Conservation (phyloP, 2,797 vertebrate genomes). For the Loris lydekkerianus region DNA sequence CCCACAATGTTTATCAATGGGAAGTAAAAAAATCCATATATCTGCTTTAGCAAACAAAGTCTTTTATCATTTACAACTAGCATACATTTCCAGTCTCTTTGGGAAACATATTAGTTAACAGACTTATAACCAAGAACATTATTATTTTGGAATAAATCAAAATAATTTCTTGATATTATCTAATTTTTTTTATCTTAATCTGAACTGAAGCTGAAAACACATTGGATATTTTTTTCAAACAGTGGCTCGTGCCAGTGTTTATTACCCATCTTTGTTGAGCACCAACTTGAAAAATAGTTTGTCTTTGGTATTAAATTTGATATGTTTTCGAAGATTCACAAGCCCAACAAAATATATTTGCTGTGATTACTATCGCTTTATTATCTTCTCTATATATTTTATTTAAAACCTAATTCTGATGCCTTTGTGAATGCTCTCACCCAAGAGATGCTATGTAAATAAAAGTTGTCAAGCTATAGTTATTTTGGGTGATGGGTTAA, state of each 20-base stretch:
- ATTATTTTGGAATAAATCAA: slow-evolving; percentile 10
- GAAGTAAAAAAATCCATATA: neutral
- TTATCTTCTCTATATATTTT: neutral
- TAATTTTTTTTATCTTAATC: neutral
- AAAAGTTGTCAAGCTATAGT: slow-evolving; percentile 33
- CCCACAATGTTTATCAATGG: neutral
- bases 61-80: neutral
- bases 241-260: neutral
- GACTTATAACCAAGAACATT: neutral
- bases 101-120: neutral
- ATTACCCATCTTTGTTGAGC: neutral
- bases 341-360: neutral
- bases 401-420: slow-evolving; percentile 50
- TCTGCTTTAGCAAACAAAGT: neutral
- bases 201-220: neutral
- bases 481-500: slow-evolving; percentile 24
- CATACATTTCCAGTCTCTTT: neutral
- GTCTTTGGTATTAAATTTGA: neutral
- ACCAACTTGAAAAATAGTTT: slow-evolving; percentile 15
- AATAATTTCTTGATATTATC: neutral
- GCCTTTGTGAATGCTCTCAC: neutral
- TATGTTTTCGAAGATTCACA: neutral
- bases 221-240: neutral
- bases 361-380: neutral
- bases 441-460: neutral